Conservation (phyloP, 2,797 vertebrate species). For the Numenius phaeopus region DNA sequence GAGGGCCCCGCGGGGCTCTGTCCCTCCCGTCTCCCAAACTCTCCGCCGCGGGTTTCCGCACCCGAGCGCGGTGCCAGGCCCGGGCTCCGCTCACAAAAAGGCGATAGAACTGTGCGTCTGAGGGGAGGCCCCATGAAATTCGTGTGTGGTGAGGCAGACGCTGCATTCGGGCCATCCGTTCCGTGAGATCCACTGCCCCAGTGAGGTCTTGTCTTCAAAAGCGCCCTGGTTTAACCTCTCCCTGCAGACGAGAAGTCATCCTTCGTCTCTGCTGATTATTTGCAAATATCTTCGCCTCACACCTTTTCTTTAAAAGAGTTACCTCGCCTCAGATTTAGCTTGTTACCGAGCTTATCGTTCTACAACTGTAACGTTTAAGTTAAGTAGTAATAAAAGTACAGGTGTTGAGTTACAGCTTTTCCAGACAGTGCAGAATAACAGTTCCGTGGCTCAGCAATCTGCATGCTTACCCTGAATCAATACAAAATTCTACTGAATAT, state of each 20-base stretch:
- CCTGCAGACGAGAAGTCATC: background rate
- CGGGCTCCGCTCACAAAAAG: background rate
- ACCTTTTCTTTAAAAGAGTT: background rate
- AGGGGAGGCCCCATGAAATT: rapidly evolving
- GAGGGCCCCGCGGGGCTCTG: too few relatives aligned
- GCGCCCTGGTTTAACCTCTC: background rate
- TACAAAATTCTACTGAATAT: background rate
- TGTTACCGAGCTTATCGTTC: background rate
- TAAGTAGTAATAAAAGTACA: background rate
- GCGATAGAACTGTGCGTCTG: rapidly evolving
- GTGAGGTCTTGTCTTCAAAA: background rate
- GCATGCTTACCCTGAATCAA: background rate
- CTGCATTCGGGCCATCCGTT: background rate
- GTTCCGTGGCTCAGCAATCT: background rate
- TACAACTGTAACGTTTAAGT: background rate
- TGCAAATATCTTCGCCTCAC: rapidly evolving
- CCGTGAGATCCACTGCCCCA: background rate
- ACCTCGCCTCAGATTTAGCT: background rate
- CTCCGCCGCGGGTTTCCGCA: background rate
- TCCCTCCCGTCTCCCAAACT: too few relatives aligned
- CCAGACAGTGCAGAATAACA: background rate
- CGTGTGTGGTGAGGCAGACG: rapidly evolving
- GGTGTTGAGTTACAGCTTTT: background rate
- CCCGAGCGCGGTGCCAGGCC: background rate
- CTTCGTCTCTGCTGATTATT: background rate